Percentiles rank a stretch among this genome's conserved stretches.
Evolutionary conservation across 2,888 invertebrate species (phyloP).

Genomic region (Mythimna albipuncta): DNA sequence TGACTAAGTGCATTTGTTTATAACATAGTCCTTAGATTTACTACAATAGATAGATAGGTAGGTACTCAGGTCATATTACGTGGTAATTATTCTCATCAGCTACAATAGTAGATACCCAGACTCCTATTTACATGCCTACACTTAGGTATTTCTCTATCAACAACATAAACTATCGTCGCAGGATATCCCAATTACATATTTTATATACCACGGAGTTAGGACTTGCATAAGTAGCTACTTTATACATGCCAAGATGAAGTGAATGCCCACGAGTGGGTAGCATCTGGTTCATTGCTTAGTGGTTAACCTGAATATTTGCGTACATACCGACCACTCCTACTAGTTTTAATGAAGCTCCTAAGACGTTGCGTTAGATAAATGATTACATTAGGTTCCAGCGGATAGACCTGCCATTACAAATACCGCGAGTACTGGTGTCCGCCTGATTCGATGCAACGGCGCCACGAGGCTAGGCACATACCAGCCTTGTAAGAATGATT

Average conservation of each 20-base stretch:
- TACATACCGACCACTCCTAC: conserved; percentile 41
- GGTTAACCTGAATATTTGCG: conserved; percentile 32
- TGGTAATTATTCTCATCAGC: neutral
- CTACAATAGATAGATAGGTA: neutral
- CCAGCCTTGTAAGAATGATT: neutral
- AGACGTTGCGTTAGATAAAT: neutral
- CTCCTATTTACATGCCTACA: neutral
- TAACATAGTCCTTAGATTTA: neutral
- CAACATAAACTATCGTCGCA: neutral
- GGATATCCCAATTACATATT: neutral
- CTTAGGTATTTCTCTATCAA: neutral
- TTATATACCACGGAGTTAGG: neutral
- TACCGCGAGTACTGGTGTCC: neutral
- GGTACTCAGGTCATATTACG: neutral
- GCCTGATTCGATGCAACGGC: neutral
- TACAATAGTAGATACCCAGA: neutral
- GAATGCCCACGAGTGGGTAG: neutral
- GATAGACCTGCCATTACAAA: conserved; percentile 1
- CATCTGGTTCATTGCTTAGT: conserved; percentile 8
- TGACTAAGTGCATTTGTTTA: neutral
- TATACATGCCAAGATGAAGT: neutral
- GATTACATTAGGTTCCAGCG: neutral
- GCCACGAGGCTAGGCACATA: neutral
- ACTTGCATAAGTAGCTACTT: neutral
- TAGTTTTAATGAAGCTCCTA: conserved; percentile 29